Evolutionary conservation across 2,113 vertebrate species (phyloP), one percentile per base, ranked within the genome.

Genomic region (Scomber japonicus): DNA sequence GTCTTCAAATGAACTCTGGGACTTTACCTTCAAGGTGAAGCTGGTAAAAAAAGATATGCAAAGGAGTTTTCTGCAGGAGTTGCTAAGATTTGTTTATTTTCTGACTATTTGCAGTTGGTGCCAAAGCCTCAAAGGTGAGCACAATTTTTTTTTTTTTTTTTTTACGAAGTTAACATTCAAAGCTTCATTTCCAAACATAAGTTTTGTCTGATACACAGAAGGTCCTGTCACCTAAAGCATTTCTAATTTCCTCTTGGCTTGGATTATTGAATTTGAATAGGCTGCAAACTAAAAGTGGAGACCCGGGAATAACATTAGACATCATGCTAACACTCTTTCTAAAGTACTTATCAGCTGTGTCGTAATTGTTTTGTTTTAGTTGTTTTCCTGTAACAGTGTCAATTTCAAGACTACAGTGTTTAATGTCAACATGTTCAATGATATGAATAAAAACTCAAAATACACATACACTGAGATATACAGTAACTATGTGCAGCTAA

Each of bases 1-100:
- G 83, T 67, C 63, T 64, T 31, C 6, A 85, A 82, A 85, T 71
- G 40, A 87, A 88, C 82, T 68, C 71, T 46, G 55, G 65, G 65
- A 77, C 27, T 55, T 65, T 75, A 70, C 70, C 77, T 81, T 72
- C 1, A 60, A 64, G 56, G 85, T 45, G 56, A 57, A 57, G 64
- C 66, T 74, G 80, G 17, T 78, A 78, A 78, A 80, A 80, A 75
- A 81, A 87, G 66, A 68, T 71, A 71, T 78, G 75, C 67, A 68
- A 49, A 72, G 40, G 17, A 12, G 15, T 57, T 79, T 61, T 78
- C 75, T 86, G 64, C 48, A 14, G 65, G 16, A 70, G 45, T 11
- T 35, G 69, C 19, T 72, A 7, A 67, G 51, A 80, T 71, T 54
- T 72, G 51, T 87, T 80, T 64, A 80, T 51, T 54, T 66, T 80